Evolutionary conservation across 1,140 invertebrate genomes (phyloP).

Genomic region (Lucilia sericata): DNA sequence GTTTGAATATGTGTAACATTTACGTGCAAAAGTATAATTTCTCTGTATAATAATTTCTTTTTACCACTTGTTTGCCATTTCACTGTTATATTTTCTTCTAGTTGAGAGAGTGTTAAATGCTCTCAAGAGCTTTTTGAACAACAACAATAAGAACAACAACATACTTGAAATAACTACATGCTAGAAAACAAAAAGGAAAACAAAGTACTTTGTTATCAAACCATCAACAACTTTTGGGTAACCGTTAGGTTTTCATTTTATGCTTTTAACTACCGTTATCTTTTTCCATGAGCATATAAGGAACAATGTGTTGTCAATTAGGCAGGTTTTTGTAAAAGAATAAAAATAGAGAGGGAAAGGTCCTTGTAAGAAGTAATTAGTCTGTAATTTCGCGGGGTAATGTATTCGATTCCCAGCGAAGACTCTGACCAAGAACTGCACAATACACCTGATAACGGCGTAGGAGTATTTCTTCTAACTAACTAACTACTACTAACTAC

Average conservation of each 20-base stretch:
- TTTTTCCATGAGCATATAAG: background rate
- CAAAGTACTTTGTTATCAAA: background rate
- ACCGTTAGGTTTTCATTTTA: background rate
- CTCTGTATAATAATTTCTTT: background rate
- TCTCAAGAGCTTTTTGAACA: constrained; percentile 39
- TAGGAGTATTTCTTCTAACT: no score
- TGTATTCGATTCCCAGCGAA: no score
- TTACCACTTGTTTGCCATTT: constrained; percentile 42
- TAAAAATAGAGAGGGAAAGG: no score
- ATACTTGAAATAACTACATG: background rate
- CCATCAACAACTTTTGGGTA: background rate
- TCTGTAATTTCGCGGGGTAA: no score
- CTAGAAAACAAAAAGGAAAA: background rate
- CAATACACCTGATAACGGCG: no score
- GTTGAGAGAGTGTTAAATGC: constrained; percentile 17
- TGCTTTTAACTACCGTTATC: background rate
- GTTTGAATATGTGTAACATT: background rate
- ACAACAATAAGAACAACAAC: background rate
- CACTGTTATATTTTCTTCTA: constrained; percentile 16
- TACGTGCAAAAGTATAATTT: background rate
- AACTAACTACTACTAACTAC: no score
- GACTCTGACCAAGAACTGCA: no score
- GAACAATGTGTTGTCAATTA: no score
- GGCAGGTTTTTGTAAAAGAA: no score
- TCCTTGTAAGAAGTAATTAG: no score